Conservation (phyloP, 2,888 invertebrate genomes). For the Luffia ferchaultella region DNA sequence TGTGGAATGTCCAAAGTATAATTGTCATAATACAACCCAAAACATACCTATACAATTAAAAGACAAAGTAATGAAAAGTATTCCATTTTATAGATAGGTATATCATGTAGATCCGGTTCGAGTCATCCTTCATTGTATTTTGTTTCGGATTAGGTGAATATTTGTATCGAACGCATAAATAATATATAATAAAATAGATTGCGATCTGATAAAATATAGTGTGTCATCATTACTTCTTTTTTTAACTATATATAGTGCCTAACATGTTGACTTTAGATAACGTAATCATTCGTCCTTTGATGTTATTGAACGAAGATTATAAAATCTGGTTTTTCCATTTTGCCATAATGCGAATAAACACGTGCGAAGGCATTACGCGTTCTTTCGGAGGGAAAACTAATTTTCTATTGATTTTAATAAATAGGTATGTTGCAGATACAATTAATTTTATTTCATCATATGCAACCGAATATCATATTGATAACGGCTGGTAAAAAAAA, state of each 20-base stretch:
- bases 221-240: background rate
- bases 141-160: background rate
- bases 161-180: background rate
- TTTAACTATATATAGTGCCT: background rate
- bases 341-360: too few species aligned
- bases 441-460: too few species aligned
- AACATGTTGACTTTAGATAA: background rate
- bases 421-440: too few species aligned
- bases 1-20: background rate
- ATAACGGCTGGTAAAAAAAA: too few species aligned
- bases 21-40: background rate
- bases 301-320: too few species aligned
- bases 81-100: background rate
- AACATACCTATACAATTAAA: background rate
- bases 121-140: background rate
- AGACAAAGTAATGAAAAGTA: background rate
- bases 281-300: background rate
- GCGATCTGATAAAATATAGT: background rate
- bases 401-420: too few species aligned
- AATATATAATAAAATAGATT: background rate
- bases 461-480: too few species aligned
- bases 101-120: background rate
- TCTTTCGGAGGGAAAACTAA: too few species aligned
- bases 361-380: too few species aligned
- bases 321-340: too few species aligned